Evolutionary conservation across 2,797 vertebrate genomes (phyloP).

Genomic region (Gorsachius magnificus): DNA sequence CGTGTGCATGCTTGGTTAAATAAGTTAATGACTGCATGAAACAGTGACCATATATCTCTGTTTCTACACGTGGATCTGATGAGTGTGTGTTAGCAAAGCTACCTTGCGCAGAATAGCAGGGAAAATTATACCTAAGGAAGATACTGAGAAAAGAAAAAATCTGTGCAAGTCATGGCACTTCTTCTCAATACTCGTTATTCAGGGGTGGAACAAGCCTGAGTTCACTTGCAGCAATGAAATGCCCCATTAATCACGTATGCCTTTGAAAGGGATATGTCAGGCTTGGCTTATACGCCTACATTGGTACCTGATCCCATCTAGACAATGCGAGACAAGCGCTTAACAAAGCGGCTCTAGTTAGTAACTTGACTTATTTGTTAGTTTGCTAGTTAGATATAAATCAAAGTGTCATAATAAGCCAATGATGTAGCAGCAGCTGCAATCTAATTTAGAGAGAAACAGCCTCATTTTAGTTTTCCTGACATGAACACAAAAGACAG

Average conservation of each 20-base stretch:
- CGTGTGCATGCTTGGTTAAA: background rate
- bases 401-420: constrained; percentile 60
- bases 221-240: constrained; percentile 72
- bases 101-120: accelerated
- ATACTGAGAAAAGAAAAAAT: background rate
- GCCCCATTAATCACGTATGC: constrained; percentile 73
- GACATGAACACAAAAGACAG: constrained; percentile 46
- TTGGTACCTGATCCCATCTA: constrained; percentile 64
- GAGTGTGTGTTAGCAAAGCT: background rate
- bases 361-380: constrained; percentile 67
- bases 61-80: background rate
- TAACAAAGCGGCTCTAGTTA: constrained; percentile 59
- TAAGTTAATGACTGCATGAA: background rate
- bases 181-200: constrained; percentile 50
- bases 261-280: constrained; percentile 72
- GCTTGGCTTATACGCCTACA: constrained; percentile 66
- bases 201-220: constrained; percentile 60
- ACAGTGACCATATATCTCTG: background rate
- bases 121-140: background rate
- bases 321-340: constrained; percentile 56
- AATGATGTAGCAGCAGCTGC: constrained; percentile 57
- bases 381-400: constrained; percentile 70
- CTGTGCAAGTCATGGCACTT: background rate
- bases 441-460: constrained; percentile 57
- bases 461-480: constrained; percentile 41